These are phyloP conservation scores for Beroe ovata DNA, from an alignment of 37 sponge, comb jelly and placozoan genomes.

Conservation along the genomic window DNA sequence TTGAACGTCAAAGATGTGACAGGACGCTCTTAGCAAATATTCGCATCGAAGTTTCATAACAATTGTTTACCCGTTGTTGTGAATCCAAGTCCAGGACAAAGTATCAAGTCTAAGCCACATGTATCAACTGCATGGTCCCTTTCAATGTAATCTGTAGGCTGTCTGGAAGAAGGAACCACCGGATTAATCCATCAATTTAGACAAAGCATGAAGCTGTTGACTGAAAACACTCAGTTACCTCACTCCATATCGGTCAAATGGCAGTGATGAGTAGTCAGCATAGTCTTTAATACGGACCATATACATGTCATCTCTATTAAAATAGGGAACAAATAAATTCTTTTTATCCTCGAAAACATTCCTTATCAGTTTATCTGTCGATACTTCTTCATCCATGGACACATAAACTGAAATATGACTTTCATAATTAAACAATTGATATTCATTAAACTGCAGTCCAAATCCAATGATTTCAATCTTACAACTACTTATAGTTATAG, in stretches of 20 bases:
- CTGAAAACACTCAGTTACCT: neutral
- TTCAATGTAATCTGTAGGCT: conserved; percentile 44
- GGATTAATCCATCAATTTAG: too few relatives aligned
- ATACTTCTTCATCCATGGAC: conserved; percentile 37
- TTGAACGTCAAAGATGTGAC: neutral
- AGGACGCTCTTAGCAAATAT: neutral
- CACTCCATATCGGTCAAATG: conserved; percentile 39
- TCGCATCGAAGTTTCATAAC: neutral
- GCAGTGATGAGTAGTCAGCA: conserved; percentile 22
- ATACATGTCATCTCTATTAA: conserved; percentile 43
- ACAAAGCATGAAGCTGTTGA: too few relatives aligned
- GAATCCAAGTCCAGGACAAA: conserved; percentile 53
- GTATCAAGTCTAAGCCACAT: conserved; percentile 17
- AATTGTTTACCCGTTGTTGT: conserved; percentile 1
- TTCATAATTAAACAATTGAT: too few relatives aligned
- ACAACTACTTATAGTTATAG: too few relatives aligned
- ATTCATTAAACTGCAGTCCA: too few relatives aligned
- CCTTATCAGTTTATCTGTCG: neutral
- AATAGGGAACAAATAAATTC: conserved; percentile 51
- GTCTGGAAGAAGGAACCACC: too few relatives aligned
- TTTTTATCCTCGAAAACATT: neutral
- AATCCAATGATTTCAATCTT: too few relatives aligned
- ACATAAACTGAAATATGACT: conserved; percentile 58
- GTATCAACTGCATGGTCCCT: conserved; percentile 48
- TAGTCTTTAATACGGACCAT: conserved; percentile 24